Evolutionary conservation across 1,140 invertebrate genomes (phyloP).

Genomic region (Drosophila paulistorum): DNA sequence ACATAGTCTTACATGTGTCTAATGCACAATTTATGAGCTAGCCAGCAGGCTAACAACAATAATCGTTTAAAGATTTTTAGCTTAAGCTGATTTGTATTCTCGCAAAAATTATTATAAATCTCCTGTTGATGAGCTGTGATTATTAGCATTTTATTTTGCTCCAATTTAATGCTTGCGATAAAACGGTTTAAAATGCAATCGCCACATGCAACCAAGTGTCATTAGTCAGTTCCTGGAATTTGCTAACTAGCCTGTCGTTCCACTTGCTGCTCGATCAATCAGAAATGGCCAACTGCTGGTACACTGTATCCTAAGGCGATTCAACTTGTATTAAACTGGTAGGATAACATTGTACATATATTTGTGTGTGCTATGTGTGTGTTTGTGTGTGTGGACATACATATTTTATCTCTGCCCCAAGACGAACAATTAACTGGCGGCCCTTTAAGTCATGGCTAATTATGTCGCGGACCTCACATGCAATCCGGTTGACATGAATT

Average conservation of each 20-base stretch:
- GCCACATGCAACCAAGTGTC: slow-evolving; percentile 70
- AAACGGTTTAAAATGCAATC: slow-evolving; percentile 14
- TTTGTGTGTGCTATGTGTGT: neutral
- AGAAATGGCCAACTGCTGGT: slow-evolving; percentile 35
- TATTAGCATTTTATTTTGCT: slow-evolving; percentile 77
- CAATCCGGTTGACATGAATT: slow-evolving; percentile 63
- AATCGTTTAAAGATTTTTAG: slow-evolving; percentile 36
- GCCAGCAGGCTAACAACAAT: slow-evolving; percentile 40
- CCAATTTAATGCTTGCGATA: slow-evolving; percentile 43
- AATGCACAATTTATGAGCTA: slow-evolving; percentile 68
- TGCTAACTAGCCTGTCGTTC: slow-evolving; percentile 66
- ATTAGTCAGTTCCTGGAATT: slow-evolving; percentile 74
- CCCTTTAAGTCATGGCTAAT: slow-evolving; percentile 65
- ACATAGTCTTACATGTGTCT: slow-evolving; percentile 41
- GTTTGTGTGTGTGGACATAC: slow-evolving; percentile 14
- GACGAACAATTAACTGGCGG: slow-evolving; percentile 58
- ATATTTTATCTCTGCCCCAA: slow-evolving; percentile 16
- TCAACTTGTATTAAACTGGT: slow-evolving; percentile 66
- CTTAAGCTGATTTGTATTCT: slow-evolving; percentile 27
- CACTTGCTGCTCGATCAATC: slow-evolving; percentile 62
- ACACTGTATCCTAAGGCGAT: slow-evolving; percentile 67
- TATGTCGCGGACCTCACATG: slow-evolving; percentile 71
- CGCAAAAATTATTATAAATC: slow-evolving; percentile 81
- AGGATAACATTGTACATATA: slow-evolving; percentile 10
- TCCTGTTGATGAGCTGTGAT: slow-evolving; percentile 77